Evolutionary conservation across 2,113 vertebrate genomes (phyloP), one percentile per base, ranked within the genome.

Genomic region (Arvicanthis niloticus): DNA sequence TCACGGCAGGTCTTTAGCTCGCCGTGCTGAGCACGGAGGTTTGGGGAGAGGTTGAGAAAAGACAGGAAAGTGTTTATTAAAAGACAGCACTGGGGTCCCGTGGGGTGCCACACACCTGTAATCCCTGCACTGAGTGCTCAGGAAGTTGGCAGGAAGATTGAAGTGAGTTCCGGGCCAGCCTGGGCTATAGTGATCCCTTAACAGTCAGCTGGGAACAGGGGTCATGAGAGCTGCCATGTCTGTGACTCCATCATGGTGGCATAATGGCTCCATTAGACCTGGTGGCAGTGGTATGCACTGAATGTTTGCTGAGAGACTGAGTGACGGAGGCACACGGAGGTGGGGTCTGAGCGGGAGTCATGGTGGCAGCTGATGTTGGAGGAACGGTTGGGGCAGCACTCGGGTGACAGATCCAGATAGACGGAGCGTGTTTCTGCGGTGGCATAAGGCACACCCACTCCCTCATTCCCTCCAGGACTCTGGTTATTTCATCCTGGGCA

Each of bases 371-470:
- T 7, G 5, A 53, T 31, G 26, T 10, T n/a, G 88, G 76, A 67
- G 48, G 48, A 56, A 68, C 24, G 31, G 24, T 29, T 80, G 68
- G 67, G 67, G 42, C 26, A 40, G 26, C 0, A 45, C 42, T 4
- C 13, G 0, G 45, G 31, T 10, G 42, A 22, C 37, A n/a, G 68
- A 58, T 29, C n/a, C 3, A 12, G 16, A 34, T 45, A 7, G 3
- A 2, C 2, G 21, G 9, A 0, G 17, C n/a, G 0, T 6, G 4
- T 68, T 42, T 58, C 19, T n/a, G 2, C 8, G 45, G 51, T 5
- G 42, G 9, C 48, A 37, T 2, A 5, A n/a, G 1, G 0, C 5
- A 7, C 10, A 1, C 2, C 40, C 13, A 22, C 51, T 40, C n/a
- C 19, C 0, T 11, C 4, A 1, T 19, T 31, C 40, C 85, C 62